These are phyloP conservation scores for Drosophila santomea DNA, from an alignment of 1,140 invertebrate genomes.

Conservation along the genomic window DNA sequence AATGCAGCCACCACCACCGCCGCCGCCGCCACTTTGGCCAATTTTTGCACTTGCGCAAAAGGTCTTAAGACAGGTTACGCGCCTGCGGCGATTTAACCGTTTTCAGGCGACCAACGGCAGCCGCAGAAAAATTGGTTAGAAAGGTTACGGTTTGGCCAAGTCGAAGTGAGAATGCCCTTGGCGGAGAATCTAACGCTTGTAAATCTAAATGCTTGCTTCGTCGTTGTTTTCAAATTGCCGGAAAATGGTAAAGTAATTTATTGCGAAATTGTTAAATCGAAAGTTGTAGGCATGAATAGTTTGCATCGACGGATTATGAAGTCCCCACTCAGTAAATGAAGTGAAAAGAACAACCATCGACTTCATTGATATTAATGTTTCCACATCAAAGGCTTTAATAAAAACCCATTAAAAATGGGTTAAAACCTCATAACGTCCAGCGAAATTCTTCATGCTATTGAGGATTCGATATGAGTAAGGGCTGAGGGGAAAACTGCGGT, in stretches of 20 bases:
- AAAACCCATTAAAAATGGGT: neutral
- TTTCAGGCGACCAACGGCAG: constrained; percentile 57
- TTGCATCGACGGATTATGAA: no score
- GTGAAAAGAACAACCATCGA: neutral
- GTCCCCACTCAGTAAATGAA: neutral
- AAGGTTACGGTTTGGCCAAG: constrained; percentile 11
- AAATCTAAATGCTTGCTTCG: no score
- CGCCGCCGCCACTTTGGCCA: constrained; percentile 66
- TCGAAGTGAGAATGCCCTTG: constrained; percentile 32
- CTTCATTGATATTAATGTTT: neutral
- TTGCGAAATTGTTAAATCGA: no score
- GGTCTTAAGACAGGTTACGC: constrained; percentile 82
- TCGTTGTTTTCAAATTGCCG: no score
- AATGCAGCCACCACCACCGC: constrained; percentile 33
- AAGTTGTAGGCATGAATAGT: no score
- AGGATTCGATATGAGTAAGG: constrained; percentile 12
- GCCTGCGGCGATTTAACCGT: constrained; percentile 80
- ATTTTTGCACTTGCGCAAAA: constrained; percentile 83
- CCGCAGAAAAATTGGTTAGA: constrained; percentile 31
- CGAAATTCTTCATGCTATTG: constrained; percentile 22
- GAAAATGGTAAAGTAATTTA: no score
- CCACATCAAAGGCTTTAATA: neutral
- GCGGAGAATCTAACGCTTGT: neutral
- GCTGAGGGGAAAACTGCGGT: constrained; percentile 38
- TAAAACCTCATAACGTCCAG: neutral